Base-by-base conservation (phyloP, 2,113 vertebrate genomes). In the Malurus cyaneus region DNA sequence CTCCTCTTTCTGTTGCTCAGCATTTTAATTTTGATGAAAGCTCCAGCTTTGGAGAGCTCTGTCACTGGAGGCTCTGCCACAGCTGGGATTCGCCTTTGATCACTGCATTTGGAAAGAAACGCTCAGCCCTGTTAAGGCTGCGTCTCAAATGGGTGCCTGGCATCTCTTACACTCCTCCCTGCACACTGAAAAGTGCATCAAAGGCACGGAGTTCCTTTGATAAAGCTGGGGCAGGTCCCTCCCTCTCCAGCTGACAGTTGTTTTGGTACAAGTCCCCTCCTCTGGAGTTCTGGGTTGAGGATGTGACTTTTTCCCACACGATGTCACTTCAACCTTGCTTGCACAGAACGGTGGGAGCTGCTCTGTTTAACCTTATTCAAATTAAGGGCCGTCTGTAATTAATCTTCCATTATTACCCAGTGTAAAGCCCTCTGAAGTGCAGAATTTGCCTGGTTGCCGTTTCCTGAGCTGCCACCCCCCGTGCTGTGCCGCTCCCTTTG, bases 31-130 rank as follows among this genome's bases (percentile, higher is more conserved):
- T 28, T 52, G 88, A 77, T 80, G 42, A 64, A 73, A 93, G 46
- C 86, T 77, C 41, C 5, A 89, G 60, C 66, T 73, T 83, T 67
- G 78, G 79, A 70, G 79, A 36, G 50, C 47, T 28, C 64, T 86
- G 85, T 56, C 89, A 6, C 50, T 26, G 36, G 64, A 93, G 89
- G 85, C 91, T 47, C 44, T 54, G 59, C 71, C 72, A 71, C 5
- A 14, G 21, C 60, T 25, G 69, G 36, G 61, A 23, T 52, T 67
- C 64, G 13, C 11, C 95, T 97, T 96, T 96, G 90, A 96, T 96
- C 88, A 34, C 60, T 52, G n/a, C 10, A 8, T 81, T 88, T 71
- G 32, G 76, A 71, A 49, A 80, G 79, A 74, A 80, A 50, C 18
- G 39, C 49, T 60, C 13, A 15, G 62, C 26, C 39, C 66, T 62